phyloP scores from a whole-genome alignment of 2,113 vertebrate species.

The Dolichotis patagonum region DNA sequence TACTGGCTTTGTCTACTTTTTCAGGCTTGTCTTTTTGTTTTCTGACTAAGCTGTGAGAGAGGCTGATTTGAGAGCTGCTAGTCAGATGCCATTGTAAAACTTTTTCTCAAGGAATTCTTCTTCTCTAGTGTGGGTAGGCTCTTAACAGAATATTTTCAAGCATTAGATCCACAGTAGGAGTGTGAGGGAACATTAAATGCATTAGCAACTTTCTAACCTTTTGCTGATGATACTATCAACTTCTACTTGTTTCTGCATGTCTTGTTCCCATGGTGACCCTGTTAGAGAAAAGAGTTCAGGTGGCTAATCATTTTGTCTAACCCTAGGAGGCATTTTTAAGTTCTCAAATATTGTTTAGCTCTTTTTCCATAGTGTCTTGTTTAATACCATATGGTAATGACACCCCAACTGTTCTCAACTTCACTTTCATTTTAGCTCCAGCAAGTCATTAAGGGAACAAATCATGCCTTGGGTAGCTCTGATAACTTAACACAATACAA shows the following conservation, averaged over 20 bases:
- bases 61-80: neutral
- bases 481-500: neutral
- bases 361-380: neutral
- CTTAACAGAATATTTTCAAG: neutral
- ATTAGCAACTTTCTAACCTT: neutral
- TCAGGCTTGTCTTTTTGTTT: neutral
- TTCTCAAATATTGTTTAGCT: neutral
- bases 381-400: neutral
- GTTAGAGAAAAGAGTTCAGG: neutral
- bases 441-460: neutral
- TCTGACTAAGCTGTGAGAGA: neutral
- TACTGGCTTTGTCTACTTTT: neutral
- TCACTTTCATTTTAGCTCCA: constrained; percentile 9
- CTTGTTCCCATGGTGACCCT: neutral
- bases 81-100: neutral
- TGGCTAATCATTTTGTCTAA: neutral
- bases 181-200: neutral
- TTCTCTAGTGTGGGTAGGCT: neutral
- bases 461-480: neutral
- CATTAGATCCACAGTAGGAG: neutral
- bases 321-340: neutral
- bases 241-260: neutral
- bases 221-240: neutral
- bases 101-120: neutral
- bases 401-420: neutral